Evolutionary conservation across 2,113 vertebrate species (phyloP).

Genomic region (Phyllopteryx taeniolatus): DNA sequence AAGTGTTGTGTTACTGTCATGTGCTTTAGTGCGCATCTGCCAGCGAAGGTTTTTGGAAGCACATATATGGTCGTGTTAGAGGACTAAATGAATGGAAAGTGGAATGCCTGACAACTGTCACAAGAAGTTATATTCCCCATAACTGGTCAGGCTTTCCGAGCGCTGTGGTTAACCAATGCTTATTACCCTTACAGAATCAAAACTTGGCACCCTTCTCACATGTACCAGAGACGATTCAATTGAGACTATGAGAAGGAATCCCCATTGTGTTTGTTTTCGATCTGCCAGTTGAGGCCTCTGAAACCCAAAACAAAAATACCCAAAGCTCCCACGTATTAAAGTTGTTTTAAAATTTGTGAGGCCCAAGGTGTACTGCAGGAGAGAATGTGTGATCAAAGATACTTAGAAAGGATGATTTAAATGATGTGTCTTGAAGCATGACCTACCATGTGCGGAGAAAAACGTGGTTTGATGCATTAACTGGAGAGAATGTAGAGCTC

Average conservation of each 20-base stretch:
- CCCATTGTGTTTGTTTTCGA: slow-evolving; percentile 56
- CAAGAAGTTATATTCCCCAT: slow-evolving; percentile 42
- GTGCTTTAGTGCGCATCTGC: slow-evolving; percentile 27
- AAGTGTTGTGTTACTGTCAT: slow-evolving; percentile 16
- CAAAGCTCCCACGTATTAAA: slow-evolving; percentile 43
- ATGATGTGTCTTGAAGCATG: slow-evolving; percentile 31
- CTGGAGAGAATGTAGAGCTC: not conserved
- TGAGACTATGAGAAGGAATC: slow-evolving; percentile 46
- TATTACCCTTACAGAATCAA: slow-evolving; percentile 41
- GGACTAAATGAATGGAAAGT: slow-evolving; percentile 43
- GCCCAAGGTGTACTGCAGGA: slow-evolving; percentile 46
- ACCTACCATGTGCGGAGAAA: slow-evolving; percentile 21
- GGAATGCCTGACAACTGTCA: slow-evolving; percentile 46
- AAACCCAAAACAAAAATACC: slow-evolving; percentile 54
- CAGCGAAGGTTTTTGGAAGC: slow-evolving; percentile 30
- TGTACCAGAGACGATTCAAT: slow-evolving; percentile 44
- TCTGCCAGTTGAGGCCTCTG: slow-evolving; percentile 36
- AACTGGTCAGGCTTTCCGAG: slow-evolving; percentile 43
- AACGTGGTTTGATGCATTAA: slow-evolving; percentile 14
- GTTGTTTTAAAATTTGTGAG: slow-evolving; percentile 48
- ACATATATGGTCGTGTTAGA: slow-evolving; percentile 29
- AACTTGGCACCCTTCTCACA: slow-evolving; percentile 34
- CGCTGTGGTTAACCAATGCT: slow-evolving; percentile 30
- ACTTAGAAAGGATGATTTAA: slow-evolving; percentile 26
- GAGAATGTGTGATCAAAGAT: slow-evolving; percentile 48